Conservation (phyloP, 1,140 invertebrate genomes). For the Bombus affinis region DNA sequence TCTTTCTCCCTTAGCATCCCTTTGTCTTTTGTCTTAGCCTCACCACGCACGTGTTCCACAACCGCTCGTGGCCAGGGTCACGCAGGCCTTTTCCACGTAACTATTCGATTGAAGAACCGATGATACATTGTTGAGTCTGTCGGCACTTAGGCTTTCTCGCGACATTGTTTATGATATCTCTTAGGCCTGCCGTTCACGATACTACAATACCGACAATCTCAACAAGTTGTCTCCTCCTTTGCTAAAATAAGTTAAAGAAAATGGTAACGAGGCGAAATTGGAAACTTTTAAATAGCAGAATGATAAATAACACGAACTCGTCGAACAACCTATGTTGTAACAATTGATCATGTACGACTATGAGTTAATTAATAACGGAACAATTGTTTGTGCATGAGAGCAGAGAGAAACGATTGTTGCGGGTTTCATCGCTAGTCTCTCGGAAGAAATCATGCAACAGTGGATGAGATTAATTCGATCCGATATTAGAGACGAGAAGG, state of each 20-base stretch:
- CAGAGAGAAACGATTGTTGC: neutral
- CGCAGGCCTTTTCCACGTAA: too few relatives aligned
- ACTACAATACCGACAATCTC: too few relatives aligned
- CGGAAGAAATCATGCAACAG: neutral
- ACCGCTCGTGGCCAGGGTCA: too few relatives aligned
- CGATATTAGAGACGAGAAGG: neutral
- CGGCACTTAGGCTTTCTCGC: too few relatives aligned
- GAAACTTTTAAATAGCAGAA: neutral
- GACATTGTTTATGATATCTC: too few relatives aligned
- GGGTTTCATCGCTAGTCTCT: neutral
- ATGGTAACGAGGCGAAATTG: neutral
- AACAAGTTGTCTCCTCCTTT: too few relatives aligned
- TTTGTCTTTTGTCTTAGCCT: too few relatives aligned
- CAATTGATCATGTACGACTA: neutral
- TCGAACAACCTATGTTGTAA: neutral
- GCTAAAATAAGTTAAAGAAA: neutral
- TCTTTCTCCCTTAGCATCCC: too few relatives aligned
- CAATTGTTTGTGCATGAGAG: neutral
- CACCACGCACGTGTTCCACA: too few relatives aligned
- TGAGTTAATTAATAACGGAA: neutral
- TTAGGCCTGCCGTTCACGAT: too few relatives aligned
- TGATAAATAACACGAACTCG: neutral
- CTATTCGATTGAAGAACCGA: too few relatives aligned
- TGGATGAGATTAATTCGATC: conserved; percentile 21
- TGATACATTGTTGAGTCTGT: too few relatives aligned